Base-by-base conservation (phyloP, 2,113 vertebrate genomes). In the Microtus pennsylvanicus region DNA sequence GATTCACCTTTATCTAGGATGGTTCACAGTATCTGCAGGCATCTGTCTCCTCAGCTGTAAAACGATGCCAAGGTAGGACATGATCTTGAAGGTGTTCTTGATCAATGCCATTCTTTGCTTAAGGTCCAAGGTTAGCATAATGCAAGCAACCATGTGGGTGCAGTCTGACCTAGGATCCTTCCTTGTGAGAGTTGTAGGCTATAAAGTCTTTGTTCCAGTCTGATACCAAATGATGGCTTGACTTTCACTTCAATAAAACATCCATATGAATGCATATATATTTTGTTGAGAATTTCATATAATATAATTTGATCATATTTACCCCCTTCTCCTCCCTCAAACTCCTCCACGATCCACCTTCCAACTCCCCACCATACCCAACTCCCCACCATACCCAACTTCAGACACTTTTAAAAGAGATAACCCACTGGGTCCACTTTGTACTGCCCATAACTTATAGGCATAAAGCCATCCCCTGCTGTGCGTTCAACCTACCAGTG, bases 141-240 rank as follows among this genome's bases (percentile, higher is more conserved):
- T 1, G 11, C 14, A 80, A 65, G 28, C 22, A 61, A 74, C 7
- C 0, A 2, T 1, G 5, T 50, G 9, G 33, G 21, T 12, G 45
- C 21, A 45, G 3, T 47, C 19, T 69, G 80, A 92, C 21, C 11
- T 17, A 69, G 35, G 30, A 87, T 0, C 42, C 45, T 72, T 82
- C 19, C 35, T 87, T 55, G 28, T 47, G 7, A 81, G 70, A 77
- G 8, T n/a, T n/a, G 42, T 45, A 9, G 9, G 22, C 21, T 63
- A 50, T 35, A 28, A 92, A 92, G 19, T 45, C 75, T 86, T 93
- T 75, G 50, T 81, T 19, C 26, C 69, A 52, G 24, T 24, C 74
- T 5, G 61, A 55, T 9, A 55, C 38, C 28, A 28, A 72, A 78
- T 58, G 38, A 78, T 19, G 63, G 16, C 14, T 80, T 74, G 77